phyloP scores from a whole-genome alignment of 2,888 invertebrate genomes.

The Celastrina argiolus region DNA sequence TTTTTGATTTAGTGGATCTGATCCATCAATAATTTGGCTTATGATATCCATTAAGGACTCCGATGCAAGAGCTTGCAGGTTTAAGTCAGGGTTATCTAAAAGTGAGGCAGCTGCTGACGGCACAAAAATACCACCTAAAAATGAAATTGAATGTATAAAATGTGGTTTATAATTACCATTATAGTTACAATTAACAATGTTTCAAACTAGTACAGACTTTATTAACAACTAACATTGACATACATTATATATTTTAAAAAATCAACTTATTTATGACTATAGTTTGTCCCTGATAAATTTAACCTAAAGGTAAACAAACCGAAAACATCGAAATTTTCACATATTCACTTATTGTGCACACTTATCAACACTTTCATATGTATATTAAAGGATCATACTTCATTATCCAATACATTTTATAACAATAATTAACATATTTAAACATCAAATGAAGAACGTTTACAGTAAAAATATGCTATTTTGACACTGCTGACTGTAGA shows the following conservation, averaged over 20 bases:
- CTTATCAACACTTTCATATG: too few species aligned
- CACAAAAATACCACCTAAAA: slow-evolving; percentile 72
- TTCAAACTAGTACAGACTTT: too few species aligned
- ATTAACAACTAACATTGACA: not conserved
- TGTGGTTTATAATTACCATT: not conserved
- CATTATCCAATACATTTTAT: too few species aligned
- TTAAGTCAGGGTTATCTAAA: slow-evolving; percentile 71
- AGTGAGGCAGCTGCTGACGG: slow-evolving; percentile 76
- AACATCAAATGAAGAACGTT: too few species aligned
- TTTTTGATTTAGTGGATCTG: slow-evolving; percentile 77
- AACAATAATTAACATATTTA: too few species aligned
- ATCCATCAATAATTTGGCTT: slow-evolving; percentile 75
- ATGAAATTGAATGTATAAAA: not conserved
- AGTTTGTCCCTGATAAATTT: too few species aligned
- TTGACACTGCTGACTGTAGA: too few species aligned
- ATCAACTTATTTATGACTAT: not conserved
- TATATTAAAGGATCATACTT: too few species aligned
- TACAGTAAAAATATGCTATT: too few species aligned
- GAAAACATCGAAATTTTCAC: too few species aligned
- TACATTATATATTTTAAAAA: not conserved
- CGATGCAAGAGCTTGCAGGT: slow-evolving; percentile 77
- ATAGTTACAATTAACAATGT: not conserved
- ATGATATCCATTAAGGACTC: slow-evolving; percentile 83
- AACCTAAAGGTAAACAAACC: too few species aligned
- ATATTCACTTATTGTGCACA: too few species aligned